Percentiles rank a stretch among this genome's conserved stretches.
phyloP scores from a whole-genome alignment of 2,888 invertebrate species.

The Dioctria linearis region DNA sequence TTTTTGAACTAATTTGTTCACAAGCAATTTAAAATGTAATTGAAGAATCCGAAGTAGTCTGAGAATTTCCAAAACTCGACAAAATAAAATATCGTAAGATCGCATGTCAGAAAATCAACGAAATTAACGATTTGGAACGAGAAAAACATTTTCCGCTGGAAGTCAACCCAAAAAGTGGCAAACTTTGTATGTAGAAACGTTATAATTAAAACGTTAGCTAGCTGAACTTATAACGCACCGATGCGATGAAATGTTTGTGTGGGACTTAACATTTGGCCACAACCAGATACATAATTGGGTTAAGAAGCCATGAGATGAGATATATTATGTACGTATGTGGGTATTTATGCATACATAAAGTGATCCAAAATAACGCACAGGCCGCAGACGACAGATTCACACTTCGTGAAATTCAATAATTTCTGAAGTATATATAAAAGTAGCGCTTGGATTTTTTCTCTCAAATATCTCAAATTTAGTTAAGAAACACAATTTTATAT shows the following conservation, averaged over 20 bases:
- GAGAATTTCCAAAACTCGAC: constrained; percentile 32
- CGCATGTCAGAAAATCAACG: constrained; percentile 28
- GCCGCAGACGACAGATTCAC: constrained; percentile 10
- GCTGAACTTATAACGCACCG: not conserved
- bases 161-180: not conserved
- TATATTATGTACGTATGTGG: constrained; percentile 1
- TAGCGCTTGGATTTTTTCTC: constrained; percentile 18
- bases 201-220: constrained; percentile 30
- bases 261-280: not conserved
- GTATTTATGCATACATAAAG: not conserved
- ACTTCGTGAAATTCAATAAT: constrained; percentile 12
- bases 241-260: not conserved
- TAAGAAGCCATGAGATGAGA: constrained; percentile 13
- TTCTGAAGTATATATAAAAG: constrained; percentile 25
- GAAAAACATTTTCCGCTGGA: constrained; percentile 29
- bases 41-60: constrained; percentile 35
- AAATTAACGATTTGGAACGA: constrained; percentile 31
- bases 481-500: too few species aligned
- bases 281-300: constrained; percentile 17
- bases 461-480: too few species aligned
- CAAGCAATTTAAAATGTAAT: constrained; percentile 31
- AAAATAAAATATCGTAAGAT: constrained; percentile 16
- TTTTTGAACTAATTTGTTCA: constrained; percentile 35
- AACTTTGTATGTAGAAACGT: not conserved
- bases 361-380: not conserved